Evolutionary conservation across 2,113 vertebrate genomes (phyloP), one percentile per base, ranked within the genome.

Genomic region (Chloropsis hardwickii): DNA sequence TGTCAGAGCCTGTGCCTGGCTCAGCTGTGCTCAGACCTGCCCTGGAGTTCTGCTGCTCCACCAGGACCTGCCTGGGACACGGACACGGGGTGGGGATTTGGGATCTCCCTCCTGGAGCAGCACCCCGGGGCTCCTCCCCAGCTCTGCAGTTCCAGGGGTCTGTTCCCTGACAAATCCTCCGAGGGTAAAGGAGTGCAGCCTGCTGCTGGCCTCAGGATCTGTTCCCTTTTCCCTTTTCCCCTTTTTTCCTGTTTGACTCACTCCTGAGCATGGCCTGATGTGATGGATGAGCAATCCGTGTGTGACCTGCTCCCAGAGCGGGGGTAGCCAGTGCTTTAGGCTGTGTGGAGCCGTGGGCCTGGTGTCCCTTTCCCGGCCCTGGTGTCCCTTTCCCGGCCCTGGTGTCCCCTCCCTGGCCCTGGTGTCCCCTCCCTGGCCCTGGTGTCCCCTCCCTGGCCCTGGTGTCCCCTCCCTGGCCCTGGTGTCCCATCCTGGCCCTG

Each of bases 81-180:
- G 37, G 10, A 10, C 37, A 37, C 37, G 10, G 37, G 8, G 4
- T 1, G 11, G 44, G 47, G 47, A 7, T 48, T 37, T 73, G 70
- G 70, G 50, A 37, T 0, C 53, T 47, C 25, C 13, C 0, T 57
- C 17, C 61, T 1, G 5, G 11, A 40, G 72, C 45, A 50, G 62
- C 62, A 35, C 11, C 44, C 44, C 2, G 1, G 3, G 50, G 48
- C 48, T 51, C 35, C 47, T 56, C 45, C 60, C 60, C 81, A 33
- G 29, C 66, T 51, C 53, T 18, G 48, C 4, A 0, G 58, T 60
- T 18, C 56, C 66, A 40, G 50, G 31, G 31, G 22, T 14, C 65
- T 58, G 39, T 28, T 17, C 21, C 2, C 28, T 7, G 16, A 3
- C 21, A 16, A 6, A 4, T 29, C 33, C 12, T 1, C 9, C 0